Evolutionary conservation across 2,888 invertebrate species (phyloP).

Genomic region (Nomada lathburiana): DNA sequence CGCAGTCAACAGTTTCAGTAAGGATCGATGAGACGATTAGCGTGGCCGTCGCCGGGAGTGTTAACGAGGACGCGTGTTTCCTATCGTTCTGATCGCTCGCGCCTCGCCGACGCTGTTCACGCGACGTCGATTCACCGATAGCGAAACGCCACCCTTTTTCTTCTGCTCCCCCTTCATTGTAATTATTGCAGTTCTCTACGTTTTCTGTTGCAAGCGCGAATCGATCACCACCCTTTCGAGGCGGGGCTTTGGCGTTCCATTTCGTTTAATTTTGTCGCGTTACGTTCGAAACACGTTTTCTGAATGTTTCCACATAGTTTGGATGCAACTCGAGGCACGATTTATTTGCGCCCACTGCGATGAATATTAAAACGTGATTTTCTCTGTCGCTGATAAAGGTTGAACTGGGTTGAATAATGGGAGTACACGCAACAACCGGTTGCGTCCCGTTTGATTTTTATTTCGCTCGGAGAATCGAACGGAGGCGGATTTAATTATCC

Average conservation of each 20-base stretch:
- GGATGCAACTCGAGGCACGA: no score
- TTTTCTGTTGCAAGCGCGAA: neutral
- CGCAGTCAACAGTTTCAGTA: slow-evolving; percentile 32
- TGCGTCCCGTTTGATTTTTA: slow-evolving; percentile 31
- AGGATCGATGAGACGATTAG: slow-evolving; percentile 31
- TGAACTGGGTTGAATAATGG: neutral
- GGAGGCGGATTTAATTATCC: slow-evolving; percentile 36
- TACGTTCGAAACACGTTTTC: no score
- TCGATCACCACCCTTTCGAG: neutral
- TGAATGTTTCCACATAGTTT: no score
- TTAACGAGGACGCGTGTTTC: slow-evolving; percentile 38
- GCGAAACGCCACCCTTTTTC: neutral
- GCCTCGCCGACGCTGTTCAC: slow-evolving; percentile 9
- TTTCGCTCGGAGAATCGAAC: slow-evolving; percentile 7
- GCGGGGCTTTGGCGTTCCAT: neutral
- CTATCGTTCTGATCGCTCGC: slow-evolving; percentile 14
- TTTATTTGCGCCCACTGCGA: no score
- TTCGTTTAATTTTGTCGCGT: neutral
- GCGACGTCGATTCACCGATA: slow-evolving; percentile 26
- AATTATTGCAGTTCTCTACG: neutral
- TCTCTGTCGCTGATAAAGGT: neutral
- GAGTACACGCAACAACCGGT: neutral
- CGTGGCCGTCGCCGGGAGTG: slow-evolving; percentile 3
- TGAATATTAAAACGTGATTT: no score
- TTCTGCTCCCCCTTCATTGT: neutral